Conservation (phyloP, 2,888 invertebrate species). For the Clivina fossor region DNA sequence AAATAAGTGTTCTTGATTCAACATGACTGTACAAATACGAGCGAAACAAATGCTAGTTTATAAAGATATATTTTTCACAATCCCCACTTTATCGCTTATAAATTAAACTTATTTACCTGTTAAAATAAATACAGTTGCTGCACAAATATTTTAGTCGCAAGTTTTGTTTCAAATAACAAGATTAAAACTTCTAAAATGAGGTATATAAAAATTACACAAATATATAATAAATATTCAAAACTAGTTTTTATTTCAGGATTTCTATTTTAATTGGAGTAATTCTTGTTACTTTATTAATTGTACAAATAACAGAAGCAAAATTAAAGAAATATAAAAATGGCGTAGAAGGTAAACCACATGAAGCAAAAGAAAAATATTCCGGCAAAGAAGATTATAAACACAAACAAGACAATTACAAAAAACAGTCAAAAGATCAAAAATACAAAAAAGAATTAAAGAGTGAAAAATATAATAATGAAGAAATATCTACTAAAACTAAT, state of each 20-base stretch:
- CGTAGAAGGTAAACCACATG: slow-evolving; percentile 23
- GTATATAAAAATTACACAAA: too few relatives aligned
- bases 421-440: slow-evolving; percentile 19
- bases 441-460: slow-evolving; percentile 15
- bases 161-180: too few relatives aligned
- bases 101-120: slow-evolving; percentile 3
- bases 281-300: slow-evolving; percentile 13
- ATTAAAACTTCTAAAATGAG: too few relatives aligned
- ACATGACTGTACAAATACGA: slow-evolving; percentile 7
- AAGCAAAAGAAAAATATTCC: slow-evolving; percentile 28
- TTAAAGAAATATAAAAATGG: slow-evolving; percentile 16
- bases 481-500: slow-evolving; percentile 11
- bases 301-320: slow-evolving; percentile 12
- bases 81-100: background rate
- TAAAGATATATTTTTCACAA: slow-evolving; percentile 3
- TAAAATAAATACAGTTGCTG: slow-evolving; percentile 9
- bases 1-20: slow-evolving; percentile 4
- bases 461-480: slow-evolving; percentile 8
- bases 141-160: too few relatives aligned
- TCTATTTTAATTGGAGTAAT: slow-evolving; percentile 10
- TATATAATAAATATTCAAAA: too few relatives aligned
- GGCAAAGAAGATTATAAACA: slow-evolving; percentile 14
- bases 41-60: slow-evolving; percentile 9
- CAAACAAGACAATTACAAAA: slow-evolving; percentile 8
- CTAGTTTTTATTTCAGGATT: slow-evolving; percentile 13